phyloP scores from a whole-genome alignment of 2,113 vertebrate species.

The Sinocyclocheilus anshuiensis region DNA sequence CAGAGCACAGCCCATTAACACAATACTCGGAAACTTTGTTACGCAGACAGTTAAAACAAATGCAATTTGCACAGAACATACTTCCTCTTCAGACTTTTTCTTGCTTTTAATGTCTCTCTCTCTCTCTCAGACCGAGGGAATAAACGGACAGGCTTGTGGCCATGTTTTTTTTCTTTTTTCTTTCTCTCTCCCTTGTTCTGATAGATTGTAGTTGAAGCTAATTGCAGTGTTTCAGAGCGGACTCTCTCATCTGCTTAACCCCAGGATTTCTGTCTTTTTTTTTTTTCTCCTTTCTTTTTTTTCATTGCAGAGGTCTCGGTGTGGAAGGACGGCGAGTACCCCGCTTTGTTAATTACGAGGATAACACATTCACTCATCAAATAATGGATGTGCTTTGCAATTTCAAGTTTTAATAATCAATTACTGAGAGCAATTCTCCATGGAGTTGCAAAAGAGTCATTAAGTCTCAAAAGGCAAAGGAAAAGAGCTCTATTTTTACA shows the following conservation, averaged over 20 bases:
- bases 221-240: constrained; percentile 68
- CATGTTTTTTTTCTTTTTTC: not conserved
- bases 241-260: constrained; percentile 67
- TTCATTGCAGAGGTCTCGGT: constrained; percentile 71
- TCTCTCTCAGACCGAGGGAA: not conserved
- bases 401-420: constrained; percentile 99
- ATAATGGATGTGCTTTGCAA: constrained; percentile 97
- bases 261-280: constrained; percentile 73
- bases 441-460: constrained; percentile 96
- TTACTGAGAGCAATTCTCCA: constrained; percentile 96
- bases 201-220: constrained; percentile 72
- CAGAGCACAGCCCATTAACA: constrained; percentile 5
- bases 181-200: constrained; percentile 45
- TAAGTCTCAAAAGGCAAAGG: constrained; percentile 95
- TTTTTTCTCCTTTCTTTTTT: constrained; percentile 32
- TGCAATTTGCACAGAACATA: constrained; percentile 10
- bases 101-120: constrained; percentile 27
- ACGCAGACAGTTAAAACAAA: constrained; percentile 25
- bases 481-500: constrained; percentile 87
- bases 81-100: not conserved
- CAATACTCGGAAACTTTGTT: not conserved
- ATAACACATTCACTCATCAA: constrained; percentile 94
- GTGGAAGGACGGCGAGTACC: constrained; percentile 85
- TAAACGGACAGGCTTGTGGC: constrained; percentile 9
- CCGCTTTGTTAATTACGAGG: constrained; percentile 97